These are phyloP conservation scores for Ooceraea biroi DNA, from an alignment of 1,140 invertebrate genomes.

Conservation along the genomic window DNA sequence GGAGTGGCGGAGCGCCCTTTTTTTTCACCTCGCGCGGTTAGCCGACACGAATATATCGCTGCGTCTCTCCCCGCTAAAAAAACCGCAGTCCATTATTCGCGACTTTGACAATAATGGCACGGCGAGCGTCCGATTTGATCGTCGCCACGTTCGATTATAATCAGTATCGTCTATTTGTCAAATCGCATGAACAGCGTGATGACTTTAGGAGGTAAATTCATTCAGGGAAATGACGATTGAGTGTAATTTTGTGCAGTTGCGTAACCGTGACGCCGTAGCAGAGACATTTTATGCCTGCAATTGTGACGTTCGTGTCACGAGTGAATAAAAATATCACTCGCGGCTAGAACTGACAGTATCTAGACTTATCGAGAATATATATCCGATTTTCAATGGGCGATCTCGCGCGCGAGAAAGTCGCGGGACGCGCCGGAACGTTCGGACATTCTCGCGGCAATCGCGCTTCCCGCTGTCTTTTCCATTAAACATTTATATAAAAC, in stretches of 20 bases:
- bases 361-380: not conserved
- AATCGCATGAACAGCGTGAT: too few relatives aligned
- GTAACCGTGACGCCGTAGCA: too few relatives aligned
- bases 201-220: too few relatives aligned
- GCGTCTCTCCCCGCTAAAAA: not conserved
- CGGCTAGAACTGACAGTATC: not conserved
- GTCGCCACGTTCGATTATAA: constrained; percentile 11
- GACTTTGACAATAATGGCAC: not conserved
- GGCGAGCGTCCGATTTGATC: constrained; percentile 16
- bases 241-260: too few relatives aligned
- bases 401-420: constrained; percentile 4
- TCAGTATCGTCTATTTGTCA: too few relatives aligned
- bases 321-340: not conserved
- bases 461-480: not conserved
- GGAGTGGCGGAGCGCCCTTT: constrained; percentile 28
- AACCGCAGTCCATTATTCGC: constrained; percentile 12
- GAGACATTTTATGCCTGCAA: too few relatives aligned
- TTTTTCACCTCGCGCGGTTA: constrained; percentile 39
- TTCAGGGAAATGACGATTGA: too few relatives aligned
- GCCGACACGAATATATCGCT: constrained; percentile 26
- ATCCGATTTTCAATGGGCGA: not conserved
- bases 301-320: not conserved
- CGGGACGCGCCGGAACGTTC: constrained; percentile 6
- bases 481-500: constrained; percentile 59
- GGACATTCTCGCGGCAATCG: not conserved